phyloP scores from a whole-genome alignment of 37 sponge, comb jelly and placozoan species.

The Ianthella basta region DNA sequence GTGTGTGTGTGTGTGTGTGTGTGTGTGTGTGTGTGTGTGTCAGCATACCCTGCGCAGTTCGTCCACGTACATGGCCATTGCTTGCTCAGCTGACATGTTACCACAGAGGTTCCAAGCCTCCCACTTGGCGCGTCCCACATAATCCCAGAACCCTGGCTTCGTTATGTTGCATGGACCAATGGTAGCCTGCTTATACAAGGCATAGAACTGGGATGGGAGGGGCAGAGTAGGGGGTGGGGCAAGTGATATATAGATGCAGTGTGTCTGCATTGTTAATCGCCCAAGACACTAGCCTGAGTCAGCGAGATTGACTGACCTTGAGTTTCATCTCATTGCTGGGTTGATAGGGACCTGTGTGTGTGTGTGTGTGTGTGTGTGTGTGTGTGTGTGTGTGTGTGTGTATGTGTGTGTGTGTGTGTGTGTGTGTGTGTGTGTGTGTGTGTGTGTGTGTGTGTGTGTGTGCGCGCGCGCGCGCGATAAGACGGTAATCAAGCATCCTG shows the following conservation, averaged over 20 bases:
- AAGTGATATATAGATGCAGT: background rate
- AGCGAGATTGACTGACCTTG: slow-evolving; percentile 33
- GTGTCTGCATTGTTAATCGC: background rate
- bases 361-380: too few species aligned
- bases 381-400: too few species aligned
- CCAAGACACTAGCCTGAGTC: too few species aligned
- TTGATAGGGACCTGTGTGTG: slow-evolving; percentile 64
- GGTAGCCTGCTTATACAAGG: slow-evolving; percentile 76
- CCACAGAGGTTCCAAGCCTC: slow-evolving; percentile 58
- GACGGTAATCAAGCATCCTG: too few species aligned
- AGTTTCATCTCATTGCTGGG: slow-evolving; percentile 64
- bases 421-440: too few species aligned
- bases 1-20: too few species aligned
- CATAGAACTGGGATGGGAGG: slow-evolving; percentile 66
- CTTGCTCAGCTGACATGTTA: slow-evolving; percentile 35
- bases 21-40: too few species aligned
- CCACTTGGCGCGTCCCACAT: slow-evolving; percentile 67
- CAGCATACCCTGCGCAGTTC: slow-evolving; percentile 46
- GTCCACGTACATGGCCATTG: slow-evolving; percentile 51
- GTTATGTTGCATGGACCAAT: slow-evolving; percentile 61
- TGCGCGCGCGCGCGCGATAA: too few species aligned
- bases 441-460: too few species aligned
- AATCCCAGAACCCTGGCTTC: slow-evolving; percentile 71
- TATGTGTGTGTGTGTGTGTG: too few species aligned
- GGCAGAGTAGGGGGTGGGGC: background rate